Evolutionary conservation across 2,113 vertebrate species (phyloP).

Genomic region (Hyperopisus bebe): DNA sequence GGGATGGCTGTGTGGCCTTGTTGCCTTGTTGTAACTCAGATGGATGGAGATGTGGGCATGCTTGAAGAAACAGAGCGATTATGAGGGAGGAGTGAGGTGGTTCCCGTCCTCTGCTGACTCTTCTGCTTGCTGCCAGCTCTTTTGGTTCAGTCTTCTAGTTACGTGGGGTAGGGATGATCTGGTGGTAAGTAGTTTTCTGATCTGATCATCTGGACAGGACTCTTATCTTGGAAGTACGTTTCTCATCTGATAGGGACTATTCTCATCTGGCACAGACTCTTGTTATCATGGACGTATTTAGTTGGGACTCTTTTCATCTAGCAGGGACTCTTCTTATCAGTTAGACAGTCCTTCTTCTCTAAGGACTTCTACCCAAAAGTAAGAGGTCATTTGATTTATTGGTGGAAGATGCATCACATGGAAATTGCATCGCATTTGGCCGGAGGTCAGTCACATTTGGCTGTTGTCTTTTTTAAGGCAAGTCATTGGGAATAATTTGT

Average conservation of each 20-base stretch:
- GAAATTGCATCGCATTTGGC: not conserved
- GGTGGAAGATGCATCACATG: not conserved
- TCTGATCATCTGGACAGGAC: not conserved
- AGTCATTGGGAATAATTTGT: not conserved
- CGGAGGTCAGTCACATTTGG: not conserved
- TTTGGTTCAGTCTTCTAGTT: conserved; percentile 18
- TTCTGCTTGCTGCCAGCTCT: conserved; percentile 14
- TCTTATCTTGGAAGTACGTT: not conserved
- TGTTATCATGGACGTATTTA: not conserved
- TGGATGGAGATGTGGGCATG: not conserved
- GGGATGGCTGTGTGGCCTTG: no score
- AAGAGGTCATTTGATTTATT: not conserved
- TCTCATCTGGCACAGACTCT: not conserved
- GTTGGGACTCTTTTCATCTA: not conserved
- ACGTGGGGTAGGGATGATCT: conserved; percentile 14
- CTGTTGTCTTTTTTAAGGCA: not conserved
- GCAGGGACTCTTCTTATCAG: not conserved
- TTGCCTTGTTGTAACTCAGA: not conserved
- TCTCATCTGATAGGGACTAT: not conserved
- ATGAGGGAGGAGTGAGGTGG: not conserved
- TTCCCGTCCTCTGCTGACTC: conserved; percentile 8
- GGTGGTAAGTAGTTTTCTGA: not conserved
- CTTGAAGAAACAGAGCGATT: not conserved
- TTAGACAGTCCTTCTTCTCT: not conserved
- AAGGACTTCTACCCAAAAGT: not conserved